Evolutionary conservation across 2,113 vertebrate species (phyloP).

Genomic region (Mobula birostris): DNA sequence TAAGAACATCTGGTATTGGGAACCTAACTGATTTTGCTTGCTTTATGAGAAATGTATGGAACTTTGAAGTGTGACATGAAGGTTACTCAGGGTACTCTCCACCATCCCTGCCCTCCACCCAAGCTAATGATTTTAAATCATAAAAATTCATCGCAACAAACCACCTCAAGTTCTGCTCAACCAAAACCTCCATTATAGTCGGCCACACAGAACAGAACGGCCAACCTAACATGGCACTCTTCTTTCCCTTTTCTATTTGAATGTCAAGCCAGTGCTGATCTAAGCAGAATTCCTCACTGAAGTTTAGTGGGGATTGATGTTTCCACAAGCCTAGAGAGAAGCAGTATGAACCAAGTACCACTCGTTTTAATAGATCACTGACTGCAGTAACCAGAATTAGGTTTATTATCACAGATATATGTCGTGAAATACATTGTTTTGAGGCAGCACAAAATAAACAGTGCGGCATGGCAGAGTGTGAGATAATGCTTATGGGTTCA

Average conservation of each 20-base stretch:
- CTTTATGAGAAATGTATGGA: background rate
- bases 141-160: background rate
- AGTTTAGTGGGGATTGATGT: background rate
- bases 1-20: background rate
- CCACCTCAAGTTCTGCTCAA: background rate
- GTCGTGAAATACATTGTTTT: too few relatives aligned
- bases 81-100: too few relatives aligned
- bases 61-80: background rate
- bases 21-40: background rate
- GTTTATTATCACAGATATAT: too few relatives aligned
- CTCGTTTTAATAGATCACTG: background rate
- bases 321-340: background rate
- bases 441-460: too few relatives aligned
- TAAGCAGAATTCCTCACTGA: background rate
- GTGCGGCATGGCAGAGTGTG: too few relatives aligned
- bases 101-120: background rate
- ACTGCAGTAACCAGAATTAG: background rate
- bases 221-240: background rate
- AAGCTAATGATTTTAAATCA: slow-evolving; percentile 7
- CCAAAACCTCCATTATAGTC: background rate
- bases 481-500: too few relatives aligned
- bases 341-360: background rate
- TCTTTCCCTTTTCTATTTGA: background rate
- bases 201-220: background rate
- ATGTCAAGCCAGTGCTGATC: background rate